Base-by-base conservation (phyloP, 2,888 invertebrate genomes). In the Smittia aterrima region DNA sequence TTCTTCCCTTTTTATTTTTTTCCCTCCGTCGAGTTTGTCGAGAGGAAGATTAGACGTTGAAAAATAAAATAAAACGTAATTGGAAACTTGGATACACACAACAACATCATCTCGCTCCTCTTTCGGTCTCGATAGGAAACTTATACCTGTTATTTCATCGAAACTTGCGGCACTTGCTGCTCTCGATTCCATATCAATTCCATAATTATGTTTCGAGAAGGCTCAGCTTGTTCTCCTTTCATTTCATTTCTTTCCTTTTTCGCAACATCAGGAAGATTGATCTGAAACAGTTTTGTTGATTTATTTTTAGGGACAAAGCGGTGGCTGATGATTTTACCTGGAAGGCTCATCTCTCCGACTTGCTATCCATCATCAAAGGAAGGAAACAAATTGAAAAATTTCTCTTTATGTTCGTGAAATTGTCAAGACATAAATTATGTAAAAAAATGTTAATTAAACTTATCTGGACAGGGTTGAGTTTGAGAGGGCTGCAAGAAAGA, bases 131-230 rank as follows among this genome's bases (percentile, higher is more conserved):
- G 18, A 2, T 18, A 47, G 53, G 53, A 64, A 25, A 66, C 16
- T 66, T 66, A 27, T 66, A 66, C 66, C 66, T 66, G 66, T 66
- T 18, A 18, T 66, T 66, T 32, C 25, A 27, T 58, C 22, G 22
- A 22, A 20, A 58, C 9, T 20, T 47, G 53, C 53, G 53, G 53
- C 58, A 58, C 58, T 58, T 58, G 58, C 18, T 58, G 47, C 11
- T 47, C 47, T 47, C 47, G 47, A 47, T 47, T 58, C 58, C 58
- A 58, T 58, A 58, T 58, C 58, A 58, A 58, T 58, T 58, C 58
- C 18, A 58, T 58, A 58, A 58, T 58, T 58, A 58, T 58, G 20
- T 58, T 58, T 58, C 11, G 20, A 58, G 58, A 58, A 58, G 20
- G 22, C 18, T 20, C 20, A 22, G 58, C 9, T 9, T 13, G 11